These are phyloP conservation scores for Danio aesculapii DNA, from an alignment of 2,797 vertebrate genomes.

Conservation along the genomic window DNA sequence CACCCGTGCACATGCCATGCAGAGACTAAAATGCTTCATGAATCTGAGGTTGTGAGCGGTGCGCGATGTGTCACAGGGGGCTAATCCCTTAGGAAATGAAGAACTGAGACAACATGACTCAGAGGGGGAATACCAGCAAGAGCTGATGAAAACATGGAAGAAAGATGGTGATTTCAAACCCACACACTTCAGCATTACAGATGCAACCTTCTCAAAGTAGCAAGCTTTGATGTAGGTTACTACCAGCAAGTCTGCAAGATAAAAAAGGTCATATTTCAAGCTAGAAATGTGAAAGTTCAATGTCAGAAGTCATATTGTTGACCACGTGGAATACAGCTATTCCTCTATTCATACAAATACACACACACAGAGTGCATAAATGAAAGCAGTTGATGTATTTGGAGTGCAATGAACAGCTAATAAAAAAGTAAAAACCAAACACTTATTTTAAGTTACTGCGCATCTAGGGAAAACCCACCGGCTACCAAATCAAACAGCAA, in stretches of 20 bases:
- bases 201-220: constrained; percentile 3
- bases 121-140: constrained; percentile 52
- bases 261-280: not conserved
- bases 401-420: not conserved
- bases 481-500: constrained; percentile 25
- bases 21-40: constrained; percentile 7
- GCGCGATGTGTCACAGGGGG: constrained; percentile 40
- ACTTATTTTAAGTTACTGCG: not conserved
- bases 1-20: not conserved
- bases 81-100: constrained; percentile 56
- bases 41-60: constrained; percentile 12
- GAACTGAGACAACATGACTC: constrained; percentile 57
- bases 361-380: not conserved
- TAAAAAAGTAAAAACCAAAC: not conserved
- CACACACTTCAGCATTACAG: constrained; percentile 2
- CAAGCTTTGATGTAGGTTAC: not conserved
- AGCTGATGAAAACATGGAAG: constrained; percentile 34
- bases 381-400: not conserved
- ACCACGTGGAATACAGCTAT: not conserved
- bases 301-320: not conserved
- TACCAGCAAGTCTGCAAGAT: not conserved
- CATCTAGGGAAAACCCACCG: constrained; percentile 16
- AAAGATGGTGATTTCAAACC: constrained; percentile 25
- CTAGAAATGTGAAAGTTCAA: constrained; percentile 7
- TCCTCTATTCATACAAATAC: not conserved